Percentiles rank a stretch among this genome's conserved stretches.
Evolutionary conservation across 2,888 invertebrate species (phyloP).

Genomic region (Leucoma salicis): DNA sequence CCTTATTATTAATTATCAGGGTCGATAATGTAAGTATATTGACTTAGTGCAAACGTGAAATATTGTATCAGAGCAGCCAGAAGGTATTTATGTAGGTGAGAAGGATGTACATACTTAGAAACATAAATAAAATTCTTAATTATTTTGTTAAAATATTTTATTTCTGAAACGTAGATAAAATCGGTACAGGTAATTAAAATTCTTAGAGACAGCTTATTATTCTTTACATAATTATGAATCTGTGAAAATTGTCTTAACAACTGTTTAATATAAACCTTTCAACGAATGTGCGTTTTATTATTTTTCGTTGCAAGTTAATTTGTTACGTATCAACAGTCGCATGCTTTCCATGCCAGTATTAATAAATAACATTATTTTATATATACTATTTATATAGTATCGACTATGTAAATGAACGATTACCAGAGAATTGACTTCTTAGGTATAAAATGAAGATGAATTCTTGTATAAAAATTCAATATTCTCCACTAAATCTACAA

Average conservation of each 20-base stretch:
- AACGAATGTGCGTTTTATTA: conserved; percentile 58
- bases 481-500: conserved; percentile 44
- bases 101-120: no score
- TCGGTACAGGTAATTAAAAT: conserved; percentile 82
- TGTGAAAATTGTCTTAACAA: conserved; percentile 76
- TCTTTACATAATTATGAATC: conserved; percentile 76
- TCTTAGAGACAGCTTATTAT: conserved; percentile 77
- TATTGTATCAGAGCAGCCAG: no score
- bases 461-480: conserved; percentile 66
- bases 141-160: conserved; percentile 80
- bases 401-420: conserved; percentile 63
- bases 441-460: conserved; percentile 67
- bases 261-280: conserved; percentile 55
- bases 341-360: conserved; percentile 59
- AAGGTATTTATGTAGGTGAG: no score
- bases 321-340: conserved; percentile 57
- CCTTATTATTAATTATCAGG: no score
- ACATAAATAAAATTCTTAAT: conserved; percentile 37
- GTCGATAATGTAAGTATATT: no score
- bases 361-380: conserved; percentile 41
- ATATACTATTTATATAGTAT: conserved; percentile 44
- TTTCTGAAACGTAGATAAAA: conserved; percentile 82
- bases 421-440: conserved; percentile 74
- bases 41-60: no score
- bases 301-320: conserved; percentile 54